Base-by-base conservation (phyloP, 2,888 invertebrate species). In the Monopis laevigella region DNA sequence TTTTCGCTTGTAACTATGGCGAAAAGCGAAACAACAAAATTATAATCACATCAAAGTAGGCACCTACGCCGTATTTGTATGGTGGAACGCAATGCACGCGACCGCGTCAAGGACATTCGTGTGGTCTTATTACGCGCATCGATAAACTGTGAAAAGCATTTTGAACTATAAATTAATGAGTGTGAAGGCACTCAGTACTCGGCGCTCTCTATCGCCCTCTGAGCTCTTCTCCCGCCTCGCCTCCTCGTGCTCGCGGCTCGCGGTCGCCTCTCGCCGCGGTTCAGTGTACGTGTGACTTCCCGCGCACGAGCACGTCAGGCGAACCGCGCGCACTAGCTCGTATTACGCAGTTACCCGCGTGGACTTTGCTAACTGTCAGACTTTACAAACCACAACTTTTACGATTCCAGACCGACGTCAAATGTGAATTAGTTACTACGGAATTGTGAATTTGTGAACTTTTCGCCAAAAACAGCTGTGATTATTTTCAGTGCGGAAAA, bases 301-400 rank as follows among this genome's bases (percentile, higher is more conserved):
- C 66, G 70, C 68, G 65, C 60, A 55, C 55, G 60, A 67, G 62
- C 68, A 71, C 75, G 70, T 48, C 54, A 51, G 65, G 52, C 56
- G 64, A 62, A 60, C 53, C 52, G 53, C 68, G 59, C 61, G 60
- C 55, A 52, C 57, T 54, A 51, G 56, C 18, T 64, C 65, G 75
- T 78, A 80, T 71, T 80, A 80, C 80, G 80, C 78, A 80, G 80
- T 78, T 64, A 55, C 65, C 58, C 75, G 75, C 80, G 78, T 77
- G 78, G 70, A 74, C 67, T 62, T 52, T 36, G 32, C 36, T 21
- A 21, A 36, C 36, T 45, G 38, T 43, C 45, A 40, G 21, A 28
- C n/a, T 43, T 24, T 13, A 10, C 38, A 21, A 17, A 39, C 16
- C 28, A 12, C 24, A 18, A 10, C n/a, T 16, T 11, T 16, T 17